Evolutionary conservation across 2,113 vertebrate species (phyloP), one percentile per base, ranked within the genome.

Genomic region (Silurus asotus): DNA sequence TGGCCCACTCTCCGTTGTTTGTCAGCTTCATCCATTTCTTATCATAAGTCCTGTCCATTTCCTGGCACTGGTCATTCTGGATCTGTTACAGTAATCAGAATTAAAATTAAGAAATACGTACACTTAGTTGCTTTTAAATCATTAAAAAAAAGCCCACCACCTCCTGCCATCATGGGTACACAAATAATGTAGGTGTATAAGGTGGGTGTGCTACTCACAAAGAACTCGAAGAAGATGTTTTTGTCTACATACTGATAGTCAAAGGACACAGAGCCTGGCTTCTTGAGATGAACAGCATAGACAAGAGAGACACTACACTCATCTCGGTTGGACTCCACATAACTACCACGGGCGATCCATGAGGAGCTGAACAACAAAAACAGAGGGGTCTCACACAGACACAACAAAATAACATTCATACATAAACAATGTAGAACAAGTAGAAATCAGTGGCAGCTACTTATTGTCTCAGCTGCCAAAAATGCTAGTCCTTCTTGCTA

Each of bases 31-130:
- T 95, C 98, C 97, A 99, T 88, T 99, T 99, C 17, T 96, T 94
- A 69, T 95, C 95, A 0, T 94, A 93, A 6, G 96, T 93, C 81
- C 92, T 92, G 84, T 97, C 97, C 96, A 97, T 96, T 92, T 99
- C 97, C 92, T 98, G 98, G 92, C 98, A 99, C 90, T 98, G 98
- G 89, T 99, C 98, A 76, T 99, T 99, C 91, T 99, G 98, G 91
- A 99, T 98, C 98, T 99, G 93, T 88, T 62, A 59, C 86, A n/a
- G 61, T n/a, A 85, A 59, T 49, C 28, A 61, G 1, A 10, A 25
- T 37, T 2, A 37, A 37, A 58, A 49, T 45, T 15, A 58, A 81
- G 6, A 1, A 56, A 69, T 6, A 14, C 9, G 9, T 8, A 55
- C 9, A 9, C 28, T 64, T 25, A 51, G 23, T 83, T 58, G 10